Evolutionary conservation across 2,888 invertebrate species (phyloP).

Genomic region (Troides oblongomaculatus): DNA sequence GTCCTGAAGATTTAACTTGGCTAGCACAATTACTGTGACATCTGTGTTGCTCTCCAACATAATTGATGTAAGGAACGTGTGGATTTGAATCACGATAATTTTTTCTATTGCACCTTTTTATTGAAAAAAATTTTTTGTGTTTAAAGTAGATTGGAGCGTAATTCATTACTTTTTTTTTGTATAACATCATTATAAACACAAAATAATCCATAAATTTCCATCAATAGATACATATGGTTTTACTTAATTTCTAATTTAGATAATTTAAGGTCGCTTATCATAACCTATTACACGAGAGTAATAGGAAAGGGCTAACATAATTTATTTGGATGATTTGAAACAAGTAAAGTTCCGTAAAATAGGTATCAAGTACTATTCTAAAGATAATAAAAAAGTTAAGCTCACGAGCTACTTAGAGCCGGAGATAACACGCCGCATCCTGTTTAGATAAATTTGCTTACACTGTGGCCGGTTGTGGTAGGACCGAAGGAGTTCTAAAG

Average conservation of each 20-base stretch:
- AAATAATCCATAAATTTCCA: no score
- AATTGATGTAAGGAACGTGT: constrained; percentile 32
- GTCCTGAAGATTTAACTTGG: constrained; percentile 22
- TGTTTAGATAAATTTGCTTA: constrained; percentile 59
- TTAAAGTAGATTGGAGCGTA: neutral
- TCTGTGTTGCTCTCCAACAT: constrained; percentile 27
- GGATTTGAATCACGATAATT: constrained; percentile 16
- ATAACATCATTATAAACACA: no score
- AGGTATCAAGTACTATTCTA: constrained; percentile 31
- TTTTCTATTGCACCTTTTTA: constrained; percentile 2
- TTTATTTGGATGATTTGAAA: neutral
- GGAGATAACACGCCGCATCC: constrained; percentile 56
- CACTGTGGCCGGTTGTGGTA: constrained; percentile 49
- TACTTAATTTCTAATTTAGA: no score
- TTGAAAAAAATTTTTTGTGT: neutral
- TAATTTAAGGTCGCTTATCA: neutral
- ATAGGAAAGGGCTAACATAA: neutral
- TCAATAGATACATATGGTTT: no score
- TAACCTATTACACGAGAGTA: neutral
- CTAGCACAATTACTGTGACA: constrained; percentile 24
- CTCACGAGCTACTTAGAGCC: constrained; percentile 50
- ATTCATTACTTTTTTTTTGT: neutral
- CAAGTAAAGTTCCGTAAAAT: neutral
- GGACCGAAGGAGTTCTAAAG: constrained; percentile 28
- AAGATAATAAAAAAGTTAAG: constrained; percentile 38